Evolutionary conservation across 2,113 vertebrate genomes (phyloP).

Genomic region (Istiophorus platypterus): DNA sequence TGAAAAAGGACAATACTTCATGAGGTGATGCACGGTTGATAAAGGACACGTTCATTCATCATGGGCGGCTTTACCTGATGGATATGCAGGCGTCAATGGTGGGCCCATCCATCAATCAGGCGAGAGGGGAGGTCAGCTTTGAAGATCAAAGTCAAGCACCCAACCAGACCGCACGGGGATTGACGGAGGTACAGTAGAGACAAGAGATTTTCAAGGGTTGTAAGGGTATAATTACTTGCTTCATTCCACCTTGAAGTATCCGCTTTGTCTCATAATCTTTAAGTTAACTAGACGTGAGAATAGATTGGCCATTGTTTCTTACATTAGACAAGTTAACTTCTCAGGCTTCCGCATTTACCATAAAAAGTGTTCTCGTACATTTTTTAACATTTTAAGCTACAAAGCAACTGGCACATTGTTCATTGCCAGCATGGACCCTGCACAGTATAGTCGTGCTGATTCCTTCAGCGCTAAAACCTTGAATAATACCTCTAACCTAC

Average conservation of each 20-base stretch:
- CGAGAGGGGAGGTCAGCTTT: constrained; percentile 80
- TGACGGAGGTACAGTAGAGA: constrained; percentile 57
- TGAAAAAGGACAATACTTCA: constrained; percentile 81
- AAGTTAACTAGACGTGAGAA: constrained; percentile 72
- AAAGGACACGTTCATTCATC: constrained; percentile 85
- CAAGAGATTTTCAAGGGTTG: constrained; percentile 62
- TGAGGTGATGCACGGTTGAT: constrained; percentile 83
- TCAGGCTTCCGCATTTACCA: background rate
- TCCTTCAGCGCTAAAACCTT: background rate
- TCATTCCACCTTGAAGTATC: constrained; percentile 69
- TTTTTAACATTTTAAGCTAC: background rate
- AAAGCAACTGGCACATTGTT: background rate
- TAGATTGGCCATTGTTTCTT: constrained; percentile 36
- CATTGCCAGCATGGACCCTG: too few relatives aligned
- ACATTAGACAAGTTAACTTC: background rate
- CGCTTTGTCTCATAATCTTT: constrained; percentile 62
- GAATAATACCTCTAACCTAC: background rate
- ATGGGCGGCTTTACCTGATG: constrained; percentile 78
- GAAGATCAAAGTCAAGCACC: constrained; percentile 82
- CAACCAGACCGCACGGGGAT: constrained; percentile 39
- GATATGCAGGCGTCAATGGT: constrained; percentile 79
- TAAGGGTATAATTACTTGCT: constrained; percentile 65
- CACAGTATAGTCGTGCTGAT: background rate
- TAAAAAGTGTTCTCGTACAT: background rate
- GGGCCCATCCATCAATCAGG: constrained; percentile 79